Evolutionary conservation across 2,113 vertebrate species (phyloP).

Genomic region (Nestor notabilis): DNA sequence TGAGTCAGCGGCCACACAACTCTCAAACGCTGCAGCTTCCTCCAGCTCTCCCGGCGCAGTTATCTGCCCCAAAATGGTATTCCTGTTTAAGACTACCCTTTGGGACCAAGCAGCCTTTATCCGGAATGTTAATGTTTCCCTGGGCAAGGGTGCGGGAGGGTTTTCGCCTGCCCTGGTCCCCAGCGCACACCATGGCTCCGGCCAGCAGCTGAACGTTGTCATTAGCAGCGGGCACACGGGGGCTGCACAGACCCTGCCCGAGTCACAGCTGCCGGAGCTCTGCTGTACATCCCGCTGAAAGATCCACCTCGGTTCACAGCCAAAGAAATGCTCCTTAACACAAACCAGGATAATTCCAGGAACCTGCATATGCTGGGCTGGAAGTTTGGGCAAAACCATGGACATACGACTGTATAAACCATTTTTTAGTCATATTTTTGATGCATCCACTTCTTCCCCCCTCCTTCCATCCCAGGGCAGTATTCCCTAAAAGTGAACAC

Average conservation of each 20-base stretch:
- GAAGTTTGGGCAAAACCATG: accelerated
- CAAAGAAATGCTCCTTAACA: not conserved
- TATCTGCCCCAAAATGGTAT: not conserved
- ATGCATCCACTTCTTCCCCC: accelerated
- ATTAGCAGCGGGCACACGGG: accelerated
- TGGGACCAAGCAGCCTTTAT: not conserved
- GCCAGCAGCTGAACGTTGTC: not conserved
- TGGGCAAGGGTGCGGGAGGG: accelerated
- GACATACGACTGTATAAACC: accelerated
- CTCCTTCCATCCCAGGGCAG: not conserved
- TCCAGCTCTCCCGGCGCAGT: not conserved
- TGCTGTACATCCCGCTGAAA: not conserved
- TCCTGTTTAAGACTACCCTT: not conserved
- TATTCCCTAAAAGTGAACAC: accelerated
- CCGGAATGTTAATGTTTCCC: accelerated
- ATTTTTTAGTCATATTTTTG: not conserved
- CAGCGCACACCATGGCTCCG: accelerated
- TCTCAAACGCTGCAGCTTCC: not conserved
- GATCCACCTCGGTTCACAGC: accelerated
- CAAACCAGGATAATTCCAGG: not conserved
- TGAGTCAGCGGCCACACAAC: not conserved
- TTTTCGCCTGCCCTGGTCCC: accelerated
- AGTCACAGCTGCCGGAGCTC: not conserved
- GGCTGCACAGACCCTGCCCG: not conserved
- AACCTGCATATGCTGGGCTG: accelerated